These are phyloP conservation scores for Sebastes schlegelii DNA, from an alignment of 2,113 vertebrate species.

Conservation along the genomic window DNA sequence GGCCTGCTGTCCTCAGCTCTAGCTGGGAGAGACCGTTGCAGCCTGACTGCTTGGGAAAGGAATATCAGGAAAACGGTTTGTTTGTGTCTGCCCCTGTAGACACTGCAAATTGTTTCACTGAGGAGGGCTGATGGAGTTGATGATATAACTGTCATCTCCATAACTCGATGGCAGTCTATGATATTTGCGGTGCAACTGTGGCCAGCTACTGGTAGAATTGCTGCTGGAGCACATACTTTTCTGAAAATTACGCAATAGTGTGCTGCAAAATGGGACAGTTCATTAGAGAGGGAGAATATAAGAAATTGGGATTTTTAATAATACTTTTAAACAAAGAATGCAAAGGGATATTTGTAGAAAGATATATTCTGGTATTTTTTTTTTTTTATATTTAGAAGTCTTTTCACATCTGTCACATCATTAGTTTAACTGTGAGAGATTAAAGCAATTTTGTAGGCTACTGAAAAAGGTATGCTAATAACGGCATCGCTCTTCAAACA, in stretches of 20 bases:
- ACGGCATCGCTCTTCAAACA: slow-evolving; percentile 49
- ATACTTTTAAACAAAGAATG: slow-evolving; percentile 15
- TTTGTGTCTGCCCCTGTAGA: slow-evolving; percentile 73
- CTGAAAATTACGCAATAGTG: slow-evolving; percentile 35
- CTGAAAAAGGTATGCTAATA: slow-evolving; percentile 47
- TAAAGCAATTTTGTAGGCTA: slow-evolving; percentile 50
- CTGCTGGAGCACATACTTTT: slow-evolving; percentile 34
- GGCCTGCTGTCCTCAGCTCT: slow-evolving; percentile 43
- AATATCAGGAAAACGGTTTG: slow-evolving; percentile 74
- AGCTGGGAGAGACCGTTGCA: slow-evolving; percentile 51
- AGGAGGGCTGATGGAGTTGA: slow-evolving; percentile 69
- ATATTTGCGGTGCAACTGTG: slow-evolving; percentile 57
- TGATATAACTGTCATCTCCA: slow-evolving; percentile 77
- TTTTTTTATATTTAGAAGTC: slow-evolving; percentile 15
- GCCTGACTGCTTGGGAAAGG: slow-evolving; percentile 52
- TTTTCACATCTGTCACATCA: slow-evolving; percentile 22
- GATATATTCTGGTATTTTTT: slow-evolving; percentile 26
- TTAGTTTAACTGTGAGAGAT: slow-evolving; percentile 33
- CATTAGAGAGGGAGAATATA: slow-evolving; percentile 41
- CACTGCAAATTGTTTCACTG: slow-evolving; percentile 71
- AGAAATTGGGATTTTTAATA: slow-evolving; percentile 37
- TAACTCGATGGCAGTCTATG: slow-evolving; percentile 67
- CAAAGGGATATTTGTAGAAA: slow-evolving; percentile 29
- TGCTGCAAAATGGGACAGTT: slow-evolving; percentile 47
- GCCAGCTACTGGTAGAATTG: slow-evolving; percentile 43